Percentiles rank a stretch among this genome's conserved stretches.
These are phyloP conservation scores for Trichoplax adhaerens DNA, from an alignment of 37 sponge, comb jelly and placozoan species.

Conservation along the genomic window DNA sequence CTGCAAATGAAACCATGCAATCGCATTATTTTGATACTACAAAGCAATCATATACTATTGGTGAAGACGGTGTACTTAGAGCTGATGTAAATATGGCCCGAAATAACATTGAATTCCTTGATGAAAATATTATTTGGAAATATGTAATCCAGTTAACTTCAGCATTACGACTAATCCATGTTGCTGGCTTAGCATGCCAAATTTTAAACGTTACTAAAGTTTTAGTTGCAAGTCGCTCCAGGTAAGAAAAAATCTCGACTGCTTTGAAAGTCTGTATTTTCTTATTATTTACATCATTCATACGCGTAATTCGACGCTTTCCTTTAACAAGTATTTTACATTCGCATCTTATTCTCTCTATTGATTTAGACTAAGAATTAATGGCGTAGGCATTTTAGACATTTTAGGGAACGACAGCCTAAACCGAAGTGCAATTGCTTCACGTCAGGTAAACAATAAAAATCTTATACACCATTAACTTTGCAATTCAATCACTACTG, in stretches of 20 bases:
- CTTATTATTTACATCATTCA: not conserved
- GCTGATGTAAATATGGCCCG: too few relatives aligned
- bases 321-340: not conserved
- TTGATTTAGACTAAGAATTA: conserved; percentile 25
- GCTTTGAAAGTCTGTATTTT: conserved; percentile 6
- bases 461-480: not conserved
- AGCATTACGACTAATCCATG: conserved; percentile 45
- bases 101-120: too few relatives aligned
- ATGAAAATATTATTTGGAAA: conserved; percentile 55
- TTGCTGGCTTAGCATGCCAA: conserved; percentile 33
- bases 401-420: conserved; percentile 33
- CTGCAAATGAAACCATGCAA: conserved; percentile 54
- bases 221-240: conserved; percentile 25
- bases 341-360: not conserved
- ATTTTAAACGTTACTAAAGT: conserved; percentile 50
- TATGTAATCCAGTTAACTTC: conserved; percentile 59
- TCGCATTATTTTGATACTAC: conserved; percentile 15
- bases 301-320: not conserved
- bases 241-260: conserved; percentile 6
- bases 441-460: not conserved
- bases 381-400: conserved; percentile 61
- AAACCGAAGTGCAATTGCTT: not conserved
- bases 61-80: too few relatives aligned
- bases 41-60: too few relatives aligned
- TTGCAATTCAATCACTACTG: too few relatives aligned